phyloP scores from a whole-genome alignment of 2,797 vertebrate species.

The Urosaurus nigricauda region DNA sequence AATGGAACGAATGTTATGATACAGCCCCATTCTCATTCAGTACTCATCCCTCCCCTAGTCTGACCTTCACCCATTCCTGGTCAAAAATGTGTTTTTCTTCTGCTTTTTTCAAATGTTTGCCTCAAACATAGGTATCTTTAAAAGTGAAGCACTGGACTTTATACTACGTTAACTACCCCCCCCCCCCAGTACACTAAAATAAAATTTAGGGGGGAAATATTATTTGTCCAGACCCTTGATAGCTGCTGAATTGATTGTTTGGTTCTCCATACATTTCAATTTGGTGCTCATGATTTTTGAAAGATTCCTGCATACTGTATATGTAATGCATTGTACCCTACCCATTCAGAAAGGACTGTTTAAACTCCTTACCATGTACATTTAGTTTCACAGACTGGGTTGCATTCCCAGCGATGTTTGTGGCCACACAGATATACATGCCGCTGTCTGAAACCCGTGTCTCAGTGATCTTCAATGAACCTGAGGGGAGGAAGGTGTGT shows the following conservation, averaged over 20 bases:
- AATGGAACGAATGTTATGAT: no score
- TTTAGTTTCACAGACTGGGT: constrained; percentile 87
- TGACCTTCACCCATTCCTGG: no score
- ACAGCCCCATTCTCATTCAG: no score
- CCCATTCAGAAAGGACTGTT: background rate
- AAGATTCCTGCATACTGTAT: background rate
- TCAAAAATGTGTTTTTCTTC: no score
- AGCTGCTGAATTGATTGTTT: background rate
- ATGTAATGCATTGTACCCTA: no score
- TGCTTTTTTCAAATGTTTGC: no score
- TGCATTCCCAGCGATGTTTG: constrained; percentile 96
- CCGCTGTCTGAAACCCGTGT: constrained; percentile 89
- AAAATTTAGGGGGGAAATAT: no score
- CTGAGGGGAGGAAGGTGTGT: constrained; percentile 90
- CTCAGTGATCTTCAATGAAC: constrained; percentile 92
- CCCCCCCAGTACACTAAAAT: background rate
- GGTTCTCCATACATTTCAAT: background rate
- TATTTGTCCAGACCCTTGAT: background rate
- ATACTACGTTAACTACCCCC: background rate
- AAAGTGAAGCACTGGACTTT: background rate
- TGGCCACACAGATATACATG: constrained; percentile 91
- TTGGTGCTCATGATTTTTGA: background rate
- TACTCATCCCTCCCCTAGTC: no score
- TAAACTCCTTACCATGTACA: constrained; percentile 84
- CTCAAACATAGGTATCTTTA: no score